phyloP scores from a whole-genome alignment of 2,113 vertebrate species.

The Hippocampus zosterae region DNA sequence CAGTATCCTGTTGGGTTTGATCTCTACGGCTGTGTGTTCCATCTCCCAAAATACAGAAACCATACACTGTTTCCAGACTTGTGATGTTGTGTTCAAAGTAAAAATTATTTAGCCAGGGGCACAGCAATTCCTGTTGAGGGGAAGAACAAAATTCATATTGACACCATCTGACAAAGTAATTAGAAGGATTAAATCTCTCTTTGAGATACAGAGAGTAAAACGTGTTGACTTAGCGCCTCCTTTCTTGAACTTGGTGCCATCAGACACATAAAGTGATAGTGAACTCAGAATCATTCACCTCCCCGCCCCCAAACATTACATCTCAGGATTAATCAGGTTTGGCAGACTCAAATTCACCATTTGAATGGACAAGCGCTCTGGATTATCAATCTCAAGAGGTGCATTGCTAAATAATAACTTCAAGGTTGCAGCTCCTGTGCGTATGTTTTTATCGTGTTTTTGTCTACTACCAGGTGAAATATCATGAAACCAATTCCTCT shows the following conservation, averaged over 20 bases:
- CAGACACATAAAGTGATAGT: constrained; percentile 30
- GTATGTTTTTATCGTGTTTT: background rate
- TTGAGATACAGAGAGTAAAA: constrained; percentile 28
- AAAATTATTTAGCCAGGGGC: constrained; percentile 12
- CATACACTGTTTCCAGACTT: constrained; percentile 34
- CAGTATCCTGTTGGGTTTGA: constrained; percentile 25
- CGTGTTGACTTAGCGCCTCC: constrained; percentile 36
- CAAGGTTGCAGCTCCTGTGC: background rate
- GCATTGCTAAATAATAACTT: background rate
- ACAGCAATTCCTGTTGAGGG: constrained; percentile 32
- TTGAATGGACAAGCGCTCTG: background rate
- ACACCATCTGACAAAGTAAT: constrained; percentile 43
- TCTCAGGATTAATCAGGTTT: constrained; percentile 42
- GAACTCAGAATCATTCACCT: constrained; percentile 60
- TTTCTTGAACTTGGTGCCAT: constrained; percentile 1
- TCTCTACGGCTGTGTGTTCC: constrained; percentile 16
- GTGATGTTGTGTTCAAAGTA: constrained; percentile 44
- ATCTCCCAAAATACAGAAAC: constrained; percentile 29
- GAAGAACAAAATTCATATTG: constrained; percentile 33
- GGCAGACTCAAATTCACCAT: background rate
- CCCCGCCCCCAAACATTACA: constrained; percentile 50
- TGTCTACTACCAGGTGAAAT: too few relatives aligned
- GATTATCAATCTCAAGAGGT: background rate
- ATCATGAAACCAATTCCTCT: too few relatives aligned
- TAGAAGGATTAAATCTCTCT: constrained; percentile 48